Conservation (phyloP, 2,113 vertebrate genomes). For the Xiphophorus couchianus region DNA sequence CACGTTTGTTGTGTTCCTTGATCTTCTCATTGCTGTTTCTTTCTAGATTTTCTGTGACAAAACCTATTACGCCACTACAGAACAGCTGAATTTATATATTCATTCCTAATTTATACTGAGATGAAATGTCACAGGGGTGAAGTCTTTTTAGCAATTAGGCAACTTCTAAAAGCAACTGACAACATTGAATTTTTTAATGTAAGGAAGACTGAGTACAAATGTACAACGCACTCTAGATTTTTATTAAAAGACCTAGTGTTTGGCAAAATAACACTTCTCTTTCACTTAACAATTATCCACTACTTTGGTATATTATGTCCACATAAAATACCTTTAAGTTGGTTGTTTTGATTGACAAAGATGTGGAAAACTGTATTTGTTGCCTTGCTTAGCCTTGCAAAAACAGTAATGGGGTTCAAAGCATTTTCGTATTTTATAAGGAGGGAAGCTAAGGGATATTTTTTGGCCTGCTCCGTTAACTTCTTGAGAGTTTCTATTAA, state of each 20-base stretch:
- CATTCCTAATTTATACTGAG: neutral
- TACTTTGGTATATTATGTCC: neutral
- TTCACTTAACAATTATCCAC: too few relatives aligned
- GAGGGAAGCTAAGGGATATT: neutral
- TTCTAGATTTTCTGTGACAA: neutral
- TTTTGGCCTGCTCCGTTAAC: neutral
- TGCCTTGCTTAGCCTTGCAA: neutral
- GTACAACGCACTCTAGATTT: too few relatives aligned
- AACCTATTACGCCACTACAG: neutral
- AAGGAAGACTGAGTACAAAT: too few relatives aligned
- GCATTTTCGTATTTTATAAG: neutral
- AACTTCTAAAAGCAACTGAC: neutral
- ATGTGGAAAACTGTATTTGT: neutral
- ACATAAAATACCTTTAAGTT: neutral
- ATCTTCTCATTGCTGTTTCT: neutral
- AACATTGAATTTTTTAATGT: neutral
- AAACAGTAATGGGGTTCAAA: neutral
- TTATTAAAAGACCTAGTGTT: too few relatives aligned
- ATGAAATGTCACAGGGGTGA: neutral
- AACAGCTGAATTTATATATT: neutral
- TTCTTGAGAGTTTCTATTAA: neutral
- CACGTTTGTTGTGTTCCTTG: neutral
- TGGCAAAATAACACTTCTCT: too few relatives aligned
- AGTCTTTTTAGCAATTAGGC: neutral
- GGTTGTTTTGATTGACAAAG: neutral